Conservation (phyloP, 2,888 invertebrate genomes). For the Philhelius pedissequus region DNA sequence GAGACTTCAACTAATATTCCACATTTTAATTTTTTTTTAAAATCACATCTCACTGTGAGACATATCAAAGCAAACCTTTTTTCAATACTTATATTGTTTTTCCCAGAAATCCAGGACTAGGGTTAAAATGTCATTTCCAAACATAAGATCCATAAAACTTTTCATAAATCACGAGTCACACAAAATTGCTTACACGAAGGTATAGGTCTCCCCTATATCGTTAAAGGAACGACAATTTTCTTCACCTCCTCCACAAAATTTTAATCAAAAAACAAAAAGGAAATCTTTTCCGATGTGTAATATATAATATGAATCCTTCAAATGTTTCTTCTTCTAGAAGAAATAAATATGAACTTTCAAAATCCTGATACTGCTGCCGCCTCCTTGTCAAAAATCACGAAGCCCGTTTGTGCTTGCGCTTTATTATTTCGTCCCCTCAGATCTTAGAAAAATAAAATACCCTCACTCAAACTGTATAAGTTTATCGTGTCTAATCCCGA, state of each 20-base stretch:
- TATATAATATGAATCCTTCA: background rate
- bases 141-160: background rate
- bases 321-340: background rate
- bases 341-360: background rate
- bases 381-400: constrained; percentile 16
- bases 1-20: too few species aligned
- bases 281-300: constrained; percentile 8
- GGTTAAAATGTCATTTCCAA: background rate
- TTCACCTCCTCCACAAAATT: constrained; percentile 16
- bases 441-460: background rate
- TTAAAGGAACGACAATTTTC: background rate
- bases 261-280: background rate
- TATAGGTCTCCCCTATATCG: background rate
- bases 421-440: background rate
- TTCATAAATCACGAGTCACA: constrained; percentile 7
- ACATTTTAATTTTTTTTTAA: too few species aligned
- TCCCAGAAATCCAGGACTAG: background rate
- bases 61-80: background rate
- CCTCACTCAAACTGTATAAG: background rate
- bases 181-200: background rate
- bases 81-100: background rate
- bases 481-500: constrained; percentile 37
- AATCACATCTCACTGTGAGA: too few species aligned
- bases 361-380: background rate
- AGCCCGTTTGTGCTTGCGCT: constrained; percentile 1